Evolutionary conservation across 2,888 invertebrate species (phyloP).

Genomic region (Arctia plantaginis): DNA sequence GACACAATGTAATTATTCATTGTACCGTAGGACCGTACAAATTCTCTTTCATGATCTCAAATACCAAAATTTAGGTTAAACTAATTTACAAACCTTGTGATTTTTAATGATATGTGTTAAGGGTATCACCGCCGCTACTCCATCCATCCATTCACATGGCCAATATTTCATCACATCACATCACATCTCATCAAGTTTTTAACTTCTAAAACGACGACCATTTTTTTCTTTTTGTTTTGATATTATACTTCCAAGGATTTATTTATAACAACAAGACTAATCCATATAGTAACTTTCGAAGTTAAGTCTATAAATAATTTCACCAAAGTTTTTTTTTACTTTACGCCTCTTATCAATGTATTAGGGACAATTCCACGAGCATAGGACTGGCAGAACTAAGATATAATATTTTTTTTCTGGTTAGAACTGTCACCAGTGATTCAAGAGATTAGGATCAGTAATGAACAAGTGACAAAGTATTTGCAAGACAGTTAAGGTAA

Average conservation of each 20-base stretch:
- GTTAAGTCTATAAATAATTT: background rate
- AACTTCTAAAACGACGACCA: background rate
- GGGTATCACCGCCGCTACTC: too few relatives aligned
- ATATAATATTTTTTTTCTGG: background rate
- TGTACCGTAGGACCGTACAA: too few relatives aligned
- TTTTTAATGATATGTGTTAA: too few relatives aligned
- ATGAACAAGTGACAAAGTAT: background rate
- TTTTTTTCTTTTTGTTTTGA: background rate
- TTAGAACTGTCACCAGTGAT: background rate
- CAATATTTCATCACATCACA: too few relatives aligned
- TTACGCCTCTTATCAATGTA: background rate
- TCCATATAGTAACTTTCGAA: background rate
- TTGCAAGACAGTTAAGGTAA: background rate
- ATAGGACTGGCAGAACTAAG: background rate
- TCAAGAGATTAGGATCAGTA: background rate
- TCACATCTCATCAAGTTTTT: too few relatives aligned
- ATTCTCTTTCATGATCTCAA: too few relatives aligned
- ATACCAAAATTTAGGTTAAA: too few relatives aligned
- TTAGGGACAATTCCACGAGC: background rate
- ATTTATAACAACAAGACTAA: background rate
- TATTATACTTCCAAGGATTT: background rate
- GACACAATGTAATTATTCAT: too few relatives aligned
- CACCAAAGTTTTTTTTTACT: background rate
- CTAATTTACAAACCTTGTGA: too few relatives aligned
- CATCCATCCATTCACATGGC: too few relatives aligned